These are phyloP conservation scores for Sesamia nonagrioides DNA, from an alignment of 1,140 invertebrate genomes.

Conservation along the genomic window DNA sequence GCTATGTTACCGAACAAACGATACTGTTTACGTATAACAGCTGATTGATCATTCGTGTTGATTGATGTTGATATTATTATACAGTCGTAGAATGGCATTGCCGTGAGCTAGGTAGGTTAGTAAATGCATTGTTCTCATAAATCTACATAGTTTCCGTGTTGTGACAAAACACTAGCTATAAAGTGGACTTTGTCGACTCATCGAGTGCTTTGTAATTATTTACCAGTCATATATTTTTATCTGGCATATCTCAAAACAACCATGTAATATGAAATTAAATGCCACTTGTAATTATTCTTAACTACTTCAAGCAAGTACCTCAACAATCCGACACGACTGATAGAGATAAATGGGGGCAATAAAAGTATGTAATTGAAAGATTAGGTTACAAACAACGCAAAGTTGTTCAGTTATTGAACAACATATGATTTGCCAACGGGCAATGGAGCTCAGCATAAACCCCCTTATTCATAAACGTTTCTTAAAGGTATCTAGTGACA, in stretches of 20 bases:
- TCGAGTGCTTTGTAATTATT: neutral
- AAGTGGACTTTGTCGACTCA: neutral
- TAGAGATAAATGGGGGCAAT: too few relatives aligned
- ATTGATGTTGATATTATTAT: slow-evolving; percentile 36
- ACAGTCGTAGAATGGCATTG: slow-evolving; percentile 3
- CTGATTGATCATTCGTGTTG: slow-evolving; percentile 24
- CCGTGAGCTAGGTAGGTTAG: neutral
- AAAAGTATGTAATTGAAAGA: too few relatives aligned
- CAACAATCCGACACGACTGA: too few relatives aligned
- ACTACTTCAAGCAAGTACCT: too few relatives aligned
- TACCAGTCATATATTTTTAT: neutral
- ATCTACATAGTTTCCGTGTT: neutral
- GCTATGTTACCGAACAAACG: neutral
- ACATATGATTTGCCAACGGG: too few relatives aligned
- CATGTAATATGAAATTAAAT: slow-evolving; percentile 24
- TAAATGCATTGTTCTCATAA: slow-evolving; percentile 20
- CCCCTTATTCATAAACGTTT: too few relatives aligned
- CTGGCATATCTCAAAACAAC: neutral
- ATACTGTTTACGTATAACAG: neutral
- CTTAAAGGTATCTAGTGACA: too few relatives aligned
- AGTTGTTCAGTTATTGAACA: too few relatives aligned
- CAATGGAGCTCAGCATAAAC: too few relatives aligned
- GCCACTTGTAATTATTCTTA: slow-evolving; percentile 5
- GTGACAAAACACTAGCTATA: neutral
- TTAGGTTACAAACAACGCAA: too few relatives aligned